Evolutionary conservation across 2,797 vertebrate species (phyloP), one percentile per base, ranked within the genome.

Genomic region (Poeciliopsis presidionis): DNA sequence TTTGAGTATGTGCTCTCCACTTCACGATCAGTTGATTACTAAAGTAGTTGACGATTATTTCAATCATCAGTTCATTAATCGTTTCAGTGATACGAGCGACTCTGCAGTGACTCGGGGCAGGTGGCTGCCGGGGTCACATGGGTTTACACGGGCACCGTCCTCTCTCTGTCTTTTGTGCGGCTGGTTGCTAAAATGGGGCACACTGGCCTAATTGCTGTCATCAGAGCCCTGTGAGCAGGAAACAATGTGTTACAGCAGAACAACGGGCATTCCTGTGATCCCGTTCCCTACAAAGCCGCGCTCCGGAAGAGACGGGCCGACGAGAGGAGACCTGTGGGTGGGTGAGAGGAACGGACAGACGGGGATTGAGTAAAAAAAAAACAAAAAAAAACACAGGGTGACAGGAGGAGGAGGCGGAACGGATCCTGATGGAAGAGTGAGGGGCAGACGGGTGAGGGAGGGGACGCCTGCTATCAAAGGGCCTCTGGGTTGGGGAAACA

Each of bases 381-480:
- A 45, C 22, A 3, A 51, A 45, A 51, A 33, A 39, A 80, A 81
- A 77, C 61, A 61, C 61, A 61, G n/a, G 45, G 33, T 13, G 61
- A n/a, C 74, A 39, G 46, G 49, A 45, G 69, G 30, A 81, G 49
- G 72, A 79, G 82, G 76, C 78, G 82, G 87, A 89, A 80, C 63
- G 4, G 80, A 87, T 87, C 87, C 89, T 88, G 89, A 90, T 89
- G 86, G 88, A 87, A 87, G 89, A 88, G 87, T 87, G 87, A 90
- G 84, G 81, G 83, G 82, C 85, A 88, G 84, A 84, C 70, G 51
- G 82, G 78, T 73, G 88, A 85, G 88, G 89, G 87, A 87, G 91
- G 90, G 90, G 88, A 91, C 71, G 87, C 78, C 86, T 81, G 87
- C 86, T 92, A 93, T 94, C 93, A 95, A 95, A 95, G 93, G 89